Evolutionary conservation across 2,113 vertebrate genomes (phyloP), one percentile per base, ranked within the genome.

Genomic region (Motacilla tschutschensis): DNA sequence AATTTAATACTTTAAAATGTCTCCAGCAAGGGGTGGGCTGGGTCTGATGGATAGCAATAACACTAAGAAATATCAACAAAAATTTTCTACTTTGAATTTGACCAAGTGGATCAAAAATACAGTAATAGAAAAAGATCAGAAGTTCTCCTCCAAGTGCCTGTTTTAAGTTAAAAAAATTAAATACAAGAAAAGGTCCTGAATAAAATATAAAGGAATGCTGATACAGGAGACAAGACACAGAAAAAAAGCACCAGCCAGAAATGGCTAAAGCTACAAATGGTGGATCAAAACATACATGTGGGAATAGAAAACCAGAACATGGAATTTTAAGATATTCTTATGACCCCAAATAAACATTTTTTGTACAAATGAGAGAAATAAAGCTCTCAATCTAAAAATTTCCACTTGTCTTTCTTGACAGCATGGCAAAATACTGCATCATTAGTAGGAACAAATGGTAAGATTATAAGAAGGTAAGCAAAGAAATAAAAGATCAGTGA

Each of bases 391-490:
- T 24, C 28, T 78, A 36, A 36, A 75, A 29, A 26, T 24, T 69
- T 79, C 14, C 6, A 3, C 41, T 41, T 79, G n/a, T 8, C 35
- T 69, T 71, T 75, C 63, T 20, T 29, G 25, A 65, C 8, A 24
- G 63, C 36, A 36, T 4, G 5, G 38, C 33, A 83, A 50, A 88
- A 48, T n/a, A 44, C 38, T 57, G 44, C 50, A 33, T 21, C 4
- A 0, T n/a, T 33, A 54, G 26, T 33, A 29, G 1, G 3, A 73
- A 47, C 0, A 0, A 85, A 24, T 11, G 4, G 15, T 4, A 76
- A 76, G 12, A 65, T 35, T 44, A 18, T 29, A 70, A 50, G 28
- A 47, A 73, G 10, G 15, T 29, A 59, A 72, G n/a, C 6, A 21
- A 77, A 60, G 38, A 86, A 85, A 69, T 31, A 44, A 33, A 70